Conservation (phyloP, 2,113 vertebrate species). For the Potamarius usumacintae region DNA sequence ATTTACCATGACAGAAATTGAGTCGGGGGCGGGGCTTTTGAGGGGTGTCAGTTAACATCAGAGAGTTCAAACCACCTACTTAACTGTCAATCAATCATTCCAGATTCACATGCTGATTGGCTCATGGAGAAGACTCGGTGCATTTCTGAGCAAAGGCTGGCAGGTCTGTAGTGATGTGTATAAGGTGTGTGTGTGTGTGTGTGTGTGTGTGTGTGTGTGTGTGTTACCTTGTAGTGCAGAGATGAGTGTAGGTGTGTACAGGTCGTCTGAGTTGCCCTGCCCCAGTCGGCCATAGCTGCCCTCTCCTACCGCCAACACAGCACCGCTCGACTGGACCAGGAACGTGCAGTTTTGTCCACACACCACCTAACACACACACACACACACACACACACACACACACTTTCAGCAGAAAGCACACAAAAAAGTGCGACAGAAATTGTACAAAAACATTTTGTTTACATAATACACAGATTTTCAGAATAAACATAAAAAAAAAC, state of each 20-base stretch:
- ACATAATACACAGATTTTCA: neutral
- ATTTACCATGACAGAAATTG: neutral
- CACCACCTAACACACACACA: constrained; percentile 68
- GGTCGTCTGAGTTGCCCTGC: constrained; percentile 80
- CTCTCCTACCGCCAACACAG: constrained; percentile 77
- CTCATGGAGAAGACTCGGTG: neutral
- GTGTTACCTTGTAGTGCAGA: constrained; percentile 76
- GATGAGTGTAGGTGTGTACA: constrained; percentile 76
- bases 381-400: neutral
- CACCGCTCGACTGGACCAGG: constrained; percentile 76
- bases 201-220: neutral
- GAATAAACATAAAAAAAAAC: neutral
- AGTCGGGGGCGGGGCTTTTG: neutral
- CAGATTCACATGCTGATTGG: neutral
- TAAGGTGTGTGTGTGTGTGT: neutral
- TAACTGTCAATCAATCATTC: neutral
- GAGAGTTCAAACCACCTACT: neutral
- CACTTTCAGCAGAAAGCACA: neutral
- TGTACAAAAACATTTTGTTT: neutral
- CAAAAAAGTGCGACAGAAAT: neutral
- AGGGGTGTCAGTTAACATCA: neutral
- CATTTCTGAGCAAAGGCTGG: neutral
- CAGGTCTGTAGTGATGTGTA: neutral
- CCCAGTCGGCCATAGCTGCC: constrained; percentile 79
- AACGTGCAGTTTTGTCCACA: constrained; percentile 83